Base-by-base conservation (phyloP, 2,888 invertebrate species). In the Hipparchia semele region DNA sequence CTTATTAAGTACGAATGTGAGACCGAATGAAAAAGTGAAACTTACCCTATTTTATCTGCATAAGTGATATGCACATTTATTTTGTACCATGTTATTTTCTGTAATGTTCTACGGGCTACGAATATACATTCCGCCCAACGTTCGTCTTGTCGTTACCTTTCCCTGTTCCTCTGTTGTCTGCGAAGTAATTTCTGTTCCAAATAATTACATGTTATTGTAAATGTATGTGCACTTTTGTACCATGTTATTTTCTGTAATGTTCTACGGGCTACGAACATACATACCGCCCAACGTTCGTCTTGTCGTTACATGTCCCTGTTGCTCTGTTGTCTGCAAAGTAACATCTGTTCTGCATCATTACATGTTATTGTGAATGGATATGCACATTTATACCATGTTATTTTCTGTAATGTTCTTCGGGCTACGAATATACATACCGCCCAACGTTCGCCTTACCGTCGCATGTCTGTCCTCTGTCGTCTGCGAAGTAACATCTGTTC, bases 281-380 rank as follows among this genome's bases (percentile, higher is more conserved):
- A 23, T 64, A 51, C 13, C 62, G 64, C 23, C 62, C 13, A 13
- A 49, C 23, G 23, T 23, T n/a, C 9, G 49, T 10, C 51, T 9
- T 33, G 64, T 33, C 51, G 13, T 53, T 51, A 51, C 64, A 65
- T 51, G 51, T 51, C 62, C 10, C 8, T 51, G 64, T 10, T n/a
- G n/a, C 23, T 1, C 23, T 23, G 23, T 23, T 1, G 1, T 51
- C 53, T 53, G 23, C 51, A 64, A 49, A 10, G 64, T n/a, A 51
- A 23, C 64, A 64, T 64, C 64, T 64, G 64, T 23, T 23, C 23
- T 64, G 51, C 23, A 51, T 64, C 33, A 51, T 64, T 64, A 64
- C 51, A 51, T 51, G 23, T 51, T 64, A 51, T 23, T 51, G 49
- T 51, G 13, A 61, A 23, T 65, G 51, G 51, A 51, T 13, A 33